Base-by-base conservation (phyloP, 2,113 vertebrate genomes). In the Oryctolagus cuniculus region DNA sequence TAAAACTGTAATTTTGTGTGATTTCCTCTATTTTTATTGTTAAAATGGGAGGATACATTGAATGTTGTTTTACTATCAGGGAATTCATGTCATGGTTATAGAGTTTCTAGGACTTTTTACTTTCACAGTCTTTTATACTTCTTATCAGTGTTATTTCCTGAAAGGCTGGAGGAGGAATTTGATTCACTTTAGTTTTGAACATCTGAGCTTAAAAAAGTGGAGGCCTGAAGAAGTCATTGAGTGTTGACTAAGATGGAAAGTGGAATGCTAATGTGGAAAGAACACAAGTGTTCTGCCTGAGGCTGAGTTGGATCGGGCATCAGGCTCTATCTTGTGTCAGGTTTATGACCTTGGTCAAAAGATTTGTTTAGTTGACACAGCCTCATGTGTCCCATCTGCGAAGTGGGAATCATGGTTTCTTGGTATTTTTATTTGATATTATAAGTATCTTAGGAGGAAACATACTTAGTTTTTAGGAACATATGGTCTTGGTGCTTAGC, bases 321-420 rank as follows among this genome's bases (percentile, higher is more conserved):
- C 22, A 73, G 16, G 51, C 29, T 84, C 49, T 92, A 36, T 7
- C 31, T 79, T 73, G 9, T 66, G 25, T 64, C 53, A 49, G 51
- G 24, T 61, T 70, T 79, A 73, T 55, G 79, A 74, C 15, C n/a
- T 70, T 55, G 24, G 10, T 31, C 31, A 90, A 92, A 53, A 55
- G 16, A 77, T 81, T 77, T 89, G 91, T 78, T 91, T 91, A 83
- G 34, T 34, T 80, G 6, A 75, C 12, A 66, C 34, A 89, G 3
- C 6, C 34, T 78, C 17, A 5, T 61, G 16, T 27, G 4, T 70
- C 78, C 92, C 34, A 70, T 89, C 27, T 86, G 69, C 4, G 92
- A 88, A 81, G 34, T 75, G 12, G 19, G 22, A 94, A 82, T 86
- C 19, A 90, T 24, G 0, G 13, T 63, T 53, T 96, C 72, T 90